Evolutionary conservation across 2,797 vertebrate species (phyloP), one percentile per base, ranked within the genome.

Genomic region (Argentina silus): DNA sequence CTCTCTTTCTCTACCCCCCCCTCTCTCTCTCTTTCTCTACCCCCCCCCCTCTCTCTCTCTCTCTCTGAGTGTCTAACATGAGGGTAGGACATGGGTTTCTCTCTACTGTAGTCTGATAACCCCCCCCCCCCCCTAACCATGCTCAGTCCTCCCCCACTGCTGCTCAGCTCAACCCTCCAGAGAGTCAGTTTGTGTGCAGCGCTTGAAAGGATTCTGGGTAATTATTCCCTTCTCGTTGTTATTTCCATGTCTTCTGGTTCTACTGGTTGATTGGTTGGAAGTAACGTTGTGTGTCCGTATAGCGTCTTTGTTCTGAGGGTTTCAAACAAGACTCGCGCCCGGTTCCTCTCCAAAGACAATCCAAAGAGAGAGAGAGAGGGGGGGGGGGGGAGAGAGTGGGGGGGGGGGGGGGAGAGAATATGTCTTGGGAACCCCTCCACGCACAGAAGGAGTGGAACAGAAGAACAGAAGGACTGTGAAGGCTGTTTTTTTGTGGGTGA

Each of bases 151-250:
- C 7, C 48, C 65, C 48, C 51, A 53, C 71, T 78, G 73, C 61
- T 57, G 76, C n/a, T n/a, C n/a, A n/a, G n/a, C n/a, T n/a, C 61
- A 77, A 72, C 72, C 73, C 85, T 79, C 82, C 3, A 14, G 79
- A 77, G 82, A 83, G 72, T 70, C 74, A 68, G 81, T 86, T 85
- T 86, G 78, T 78, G 82, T 76, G 45, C 61, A 4, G 27, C 5
- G 72, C 75, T 76, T 76, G 76, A 80, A 74, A 79, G 55, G 67
- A 78, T 9, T 36, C 53, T 7, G 76, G 61, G 50, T 69, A 79
- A 61, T 77, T 44, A 69, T 36, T 81, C 76, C 80, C 72, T 44
- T 56, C 70, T 73, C 19, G 42, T 53, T 47, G 68, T 65, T 51
- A 50, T 27, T 69, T 71, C 36, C 14, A 4, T 51, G 42, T 69